A percentile compares a stretch with the other conserved stretches of the same genome.
Conservation (phyloP, 1,140 invertebrate genomes). For the Listronotus oregonensis region DNA sequence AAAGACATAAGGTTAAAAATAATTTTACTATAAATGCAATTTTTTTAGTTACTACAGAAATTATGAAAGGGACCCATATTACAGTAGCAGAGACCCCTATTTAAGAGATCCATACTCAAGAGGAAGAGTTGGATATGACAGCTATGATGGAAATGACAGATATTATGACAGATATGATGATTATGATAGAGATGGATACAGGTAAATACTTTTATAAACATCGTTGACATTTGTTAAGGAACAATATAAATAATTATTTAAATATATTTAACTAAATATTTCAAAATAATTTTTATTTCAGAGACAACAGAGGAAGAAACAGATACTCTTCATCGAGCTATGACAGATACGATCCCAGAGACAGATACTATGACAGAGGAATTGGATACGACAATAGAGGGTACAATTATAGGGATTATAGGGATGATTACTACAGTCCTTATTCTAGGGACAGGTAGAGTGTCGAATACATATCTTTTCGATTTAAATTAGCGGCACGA, state of each 20-base stretch:
- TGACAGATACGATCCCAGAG: conserved; percentile 31
- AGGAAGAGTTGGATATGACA: conserved; percentile 19
- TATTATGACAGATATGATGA: conserved; percentile 27
- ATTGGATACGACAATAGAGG: conserved; percentile 49
- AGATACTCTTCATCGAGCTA: conserved; percentile 8
- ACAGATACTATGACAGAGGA: conserved; percentile 32
- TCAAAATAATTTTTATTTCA: conserved; percentile 10
- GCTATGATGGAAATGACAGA: conserved; percentile 19
- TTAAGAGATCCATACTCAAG: conserved; percentile 22
- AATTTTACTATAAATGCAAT: too few relatives aligned
- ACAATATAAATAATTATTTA: too few relatives aligned
- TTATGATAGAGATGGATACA: conserved; percentile 24
- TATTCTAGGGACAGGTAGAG: conserved; percentile 51
- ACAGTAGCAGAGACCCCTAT: background rate
- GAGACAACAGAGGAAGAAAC: conserved; percentile 20
- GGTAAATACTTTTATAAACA: conserved; percentile 5
- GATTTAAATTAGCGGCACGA: background rate
- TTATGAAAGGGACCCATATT: too few relatives aligned
- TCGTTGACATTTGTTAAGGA: background rate
- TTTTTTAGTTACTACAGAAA: too few relatives aligned
- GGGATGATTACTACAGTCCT: conserved; percentile 16
- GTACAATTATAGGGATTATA: conserved; percentile 47
- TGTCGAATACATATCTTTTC: conserved; percentile 9
- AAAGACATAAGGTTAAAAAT: too few relatives aligned
- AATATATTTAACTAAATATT: too few relatives aligned